phyloP scores from a whole-genome alignment of 2,797 vertebrate genomes.

The Aselliscus stoliczkanus region DNA sequence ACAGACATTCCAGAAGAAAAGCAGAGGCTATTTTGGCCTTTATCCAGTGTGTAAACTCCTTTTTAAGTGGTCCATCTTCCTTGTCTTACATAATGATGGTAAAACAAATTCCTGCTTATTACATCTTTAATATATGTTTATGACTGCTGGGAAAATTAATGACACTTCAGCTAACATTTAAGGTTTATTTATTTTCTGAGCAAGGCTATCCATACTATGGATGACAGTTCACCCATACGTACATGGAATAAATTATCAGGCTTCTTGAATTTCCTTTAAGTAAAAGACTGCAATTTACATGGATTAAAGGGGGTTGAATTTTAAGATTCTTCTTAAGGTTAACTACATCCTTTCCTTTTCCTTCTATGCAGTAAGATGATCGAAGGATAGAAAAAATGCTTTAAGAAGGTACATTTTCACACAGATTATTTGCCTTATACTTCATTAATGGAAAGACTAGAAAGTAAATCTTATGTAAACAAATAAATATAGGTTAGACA shows the following conservation, averaged over 20 bases:
- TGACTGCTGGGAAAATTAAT: constrained; percentile 15
- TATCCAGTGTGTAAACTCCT: neutral
- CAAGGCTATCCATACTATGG: neutral
- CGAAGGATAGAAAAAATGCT: neutral
- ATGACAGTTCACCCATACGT: neutral
- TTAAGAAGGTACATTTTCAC: neutral
- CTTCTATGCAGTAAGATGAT: neutral
- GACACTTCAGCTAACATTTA: neutral
- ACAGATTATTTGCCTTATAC: neutral
- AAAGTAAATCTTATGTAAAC: neutral
- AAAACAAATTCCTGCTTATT: constrained; percentile 39
- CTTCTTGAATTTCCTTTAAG: constrained; percentile 21
- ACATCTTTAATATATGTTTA: constrained; percentile 31
- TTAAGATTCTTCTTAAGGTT: constrained; percentile 19
- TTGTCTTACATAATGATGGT: constrained; percentile 14
- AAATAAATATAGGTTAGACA: neutral
- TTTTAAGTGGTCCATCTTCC: constrained; percentile 39
- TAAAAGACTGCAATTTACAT: neutral
- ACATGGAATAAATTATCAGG: neutral
- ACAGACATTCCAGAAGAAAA: neutral
- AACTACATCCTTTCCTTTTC: neutral
- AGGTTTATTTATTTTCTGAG: constrained; percentile 32
- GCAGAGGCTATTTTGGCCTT: neutral
- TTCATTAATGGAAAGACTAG: neutral
- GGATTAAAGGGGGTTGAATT: neutral